Evolutionary conservation across 2,888 invertebrate species (phyloP).

Genomic region (Macrosiphum euphorbiae): DNA sequence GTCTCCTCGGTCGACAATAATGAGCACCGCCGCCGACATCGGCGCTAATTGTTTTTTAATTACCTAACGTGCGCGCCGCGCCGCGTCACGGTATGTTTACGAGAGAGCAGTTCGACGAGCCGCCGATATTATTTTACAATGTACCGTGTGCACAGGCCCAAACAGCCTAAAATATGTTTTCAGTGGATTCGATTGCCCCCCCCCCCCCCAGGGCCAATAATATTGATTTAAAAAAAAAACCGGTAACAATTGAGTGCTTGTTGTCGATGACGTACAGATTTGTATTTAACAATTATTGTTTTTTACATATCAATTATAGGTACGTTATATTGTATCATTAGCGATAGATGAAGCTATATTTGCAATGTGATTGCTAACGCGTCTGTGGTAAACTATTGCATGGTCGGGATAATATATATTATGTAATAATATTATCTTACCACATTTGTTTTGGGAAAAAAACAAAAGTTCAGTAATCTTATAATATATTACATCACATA

Average conservation of each 20-base stretch:
- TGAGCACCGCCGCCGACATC: conserved; percentile 9
- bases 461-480: background rate
- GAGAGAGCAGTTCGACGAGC: background rate
- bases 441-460: background rate
- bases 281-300: background rate
- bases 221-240: background rate
- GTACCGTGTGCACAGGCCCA: background rate
- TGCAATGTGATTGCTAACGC: no score
- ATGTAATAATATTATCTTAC: background rate
- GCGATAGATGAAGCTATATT: no score
- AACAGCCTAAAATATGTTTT: background rate
- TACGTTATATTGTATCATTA: background rate
- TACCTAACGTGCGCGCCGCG: conserved; percentile 16
- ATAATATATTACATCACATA: background rate
- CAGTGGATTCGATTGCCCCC: background rate
- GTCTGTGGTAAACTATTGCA: no score
- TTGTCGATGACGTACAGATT: background rate
- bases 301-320: background rate
- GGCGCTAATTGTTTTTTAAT: conserved; percentile 63
- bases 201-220: background rate
- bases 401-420: no score
- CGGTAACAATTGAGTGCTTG: background rate
- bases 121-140: background rate
- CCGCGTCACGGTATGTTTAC: background rate
- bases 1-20: conserved; percentile 55